Percentiles rank a stretch among this genome's conserved stretches.
These are phyloP conservation scores for Globicephala melas DNA, from an alignment of 2,113 vertebrate genomes.

Conservation along the genomic window DNA sequence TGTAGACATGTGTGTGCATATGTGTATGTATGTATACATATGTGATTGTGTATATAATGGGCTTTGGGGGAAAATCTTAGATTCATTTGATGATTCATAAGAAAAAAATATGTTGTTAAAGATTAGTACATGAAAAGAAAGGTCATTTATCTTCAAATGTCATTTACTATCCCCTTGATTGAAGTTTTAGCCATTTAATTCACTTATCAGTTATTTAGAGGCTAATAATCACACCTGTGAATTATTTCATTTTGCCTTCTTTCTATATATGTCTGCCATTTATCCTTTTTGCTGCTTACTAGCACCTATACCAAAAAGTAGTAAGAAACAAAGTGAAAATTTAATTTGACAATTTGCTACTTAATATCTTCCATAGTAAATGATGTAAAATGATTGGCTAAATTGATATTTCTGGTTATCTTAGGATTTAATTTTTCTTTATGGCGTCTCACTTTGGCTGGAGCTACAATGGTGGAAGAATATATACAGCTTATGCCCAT, in stretches of 20 bases:
- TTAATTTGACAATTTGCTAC: neutral
- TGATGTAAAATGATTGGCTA: neutral
- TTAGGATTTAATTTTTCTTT: neutral
- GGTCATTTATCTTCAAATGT: neutral
- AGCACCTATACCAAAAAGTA: neutral
- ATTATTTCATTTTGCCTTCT: neutral
- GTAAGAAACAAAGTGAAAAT: neutral
- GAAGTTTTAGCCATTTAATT: neutral
- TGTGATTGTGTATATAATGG: neutral
- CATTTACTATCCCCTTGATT: neutral
- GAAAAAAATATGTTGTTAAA: neutral
- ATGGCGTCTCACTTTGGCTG: neutral
- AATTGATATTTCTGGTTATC: neutral
- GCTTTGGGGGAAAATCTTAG: neutral
- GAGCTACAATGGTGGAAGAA: neutral
- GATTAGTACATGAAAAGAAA: neutral
- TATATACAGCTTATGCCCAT: neutral
- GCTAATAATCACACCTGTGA: neutral
- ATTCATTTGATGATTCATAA: neutral
- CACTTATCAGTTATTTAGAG: neutral
- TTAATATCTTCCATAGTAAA: neutral
- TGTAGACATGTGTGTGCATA: rapidly evolving
- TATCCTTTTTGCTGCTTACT: neutral
- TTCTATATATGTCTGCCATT: neutral
- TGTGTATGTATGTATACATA: neutral